Base-by-base conservation (phyloP, 2,888 invertebrate species). In the Drosophila neoperkinsi region DNA sequence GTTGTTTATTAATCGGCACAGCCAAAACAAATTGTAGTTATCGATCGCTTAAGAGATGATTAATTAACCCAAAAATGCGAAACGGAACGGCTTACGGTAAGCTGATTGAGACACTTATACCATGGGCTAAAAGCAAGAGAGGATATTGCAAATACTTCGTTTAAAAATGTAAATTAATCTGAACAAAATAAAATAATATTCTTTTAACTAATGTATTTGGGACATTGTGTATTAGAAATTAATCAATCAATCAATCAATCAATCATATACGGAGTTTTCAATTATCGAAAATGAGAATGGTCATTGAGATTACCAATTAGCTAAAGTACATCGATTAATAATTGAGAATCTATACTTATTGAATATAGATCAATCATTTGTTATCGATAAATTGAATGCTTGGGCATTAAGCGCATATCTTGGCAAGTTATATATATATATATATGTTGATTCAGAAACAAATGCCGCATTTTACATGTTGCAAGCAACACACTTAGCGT, bases 21-120 rank as follows among this genome's bases (percentile, higher is more conserved):
- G 61, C n/a, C 33, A 65, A 61, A 46, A 16, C 25, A 53, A 63
- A 63, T 38, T 41, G 38, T 43, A 49, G 36, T 60, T 60, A 33
- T 52, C 21, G 21, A 10, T 10, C 52, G 28, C 41, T 51, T 18
- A 36, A 62, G 2, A 33, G 16, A 66, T 78, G 78, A 78, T 78
- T 78, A 63, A 78, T 78, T 71, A 46, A 43, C 56, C 13, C 34
- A 21, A 43, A 65, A 71, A 21, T 41, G 67, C 74, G 67, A 49
- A 68, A 71, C 78, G 41, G 68, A 77, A 67, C 53, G 52, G 28
- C 51, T 60, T 65, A 77, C 69, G 28, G 36, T 55, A 51, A 56
- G 51, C 56, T 74, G 51, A 56, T 62, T 62, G 55, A 64, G 53
- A 52, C 41, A 38, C 59, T 51, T 30, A 30, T 34, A 16, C 30